Percentiles rank a stretch among this genome's conserved stretches.
Conservation (phyloP, 2,888 invertebrate genomes). For the Clusia tigrina region DNA sequence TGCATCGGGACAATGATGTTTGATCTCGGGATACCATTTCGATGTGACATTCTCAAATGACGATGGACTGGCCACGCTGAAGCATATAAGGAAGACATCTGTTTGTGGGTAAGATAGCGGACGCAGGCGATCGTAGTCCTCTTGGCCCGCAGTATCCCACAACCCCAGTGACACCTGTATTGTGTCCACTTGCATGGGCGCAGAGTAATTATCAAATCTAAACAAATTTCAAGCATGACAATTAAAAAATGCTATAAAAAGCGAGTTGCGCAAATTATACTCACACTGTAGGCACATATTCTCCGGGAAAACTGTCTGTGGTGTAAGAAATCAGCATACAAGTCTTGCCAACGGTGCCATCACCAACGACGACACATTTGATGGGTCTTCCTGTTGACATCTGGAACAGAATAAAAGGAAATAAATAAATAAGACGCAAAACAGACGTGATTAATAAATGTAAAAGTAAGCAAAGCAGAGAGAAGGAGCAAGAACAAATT, state of each 20-base stretch:
- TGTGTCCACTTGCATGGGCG: constrained; percentile 98
- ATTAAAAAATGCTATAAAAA: constrained; percentile 12
- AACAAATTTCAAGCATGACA: neutral
- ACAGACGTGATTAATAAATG: neutral
- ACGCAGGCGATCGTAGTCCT: constrained; percentile 95
- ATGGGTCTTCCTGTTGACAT: constrained; percentile 94
- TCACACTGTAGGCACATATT: constrained; percentile 95
- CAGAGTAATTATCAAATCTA: constrained; percentile 97
- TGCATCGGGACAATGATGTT: constrained; percentile 99
- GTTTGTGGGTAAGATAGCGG: constrained; percentile 99
- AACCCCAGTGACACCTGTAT: constrained; percentile 95
- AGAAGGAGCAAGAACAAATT: neutral
- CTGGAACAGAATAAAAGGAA: too few relatives aligned
- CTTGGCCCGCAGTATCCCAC: constrained; percentile 97
- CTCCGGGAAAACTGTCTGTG: constrained; percentile 91
- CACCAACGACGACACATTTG: constrained; percentile 91
- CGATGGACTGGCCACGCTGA: constrained; percentile 98
- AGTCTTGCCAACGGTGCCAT: constrained; percentile 93
- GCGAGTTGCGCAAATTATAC: constrained; percentile 58
- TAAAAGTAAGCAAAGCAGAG: neutral
- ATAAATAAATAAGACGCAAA: constrained; percentile 1
- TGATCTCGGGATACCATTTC: constrained; percentile 99
- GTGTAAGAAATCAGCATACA: constrained; percentile 94
- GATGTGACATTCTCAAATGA: constrained; percentile 99
- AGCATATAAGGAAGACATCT: constrained; percentile 99